phyloP scores from a whole-genome alignment of 2,888 invertebrate species.

The Slavum lentiscoides region DNA sequence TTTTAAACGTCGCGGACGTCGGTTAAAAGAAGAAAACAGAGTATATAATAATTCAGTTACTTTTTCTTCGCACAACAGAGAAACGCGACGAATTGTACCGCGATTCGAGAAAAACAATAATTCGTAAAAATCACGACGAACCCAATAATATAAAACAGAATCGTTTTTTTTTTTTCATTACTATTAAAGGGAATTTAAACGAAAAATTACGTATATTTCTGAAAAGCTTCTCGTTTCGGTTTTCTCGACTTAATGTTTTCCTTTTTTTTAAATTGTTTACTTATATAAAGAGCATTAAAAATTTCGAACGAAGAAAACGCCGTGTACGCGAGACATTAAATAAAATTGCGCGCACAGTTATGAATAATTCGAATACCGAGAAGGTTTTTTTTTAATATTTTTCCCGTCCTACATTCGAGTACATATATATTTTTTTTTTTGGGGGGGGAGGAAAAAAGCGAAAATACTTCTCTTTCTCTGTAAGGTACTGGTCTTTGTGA shows the following conservation, averaged over 20 bases:
- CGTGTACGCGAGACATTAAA: slow-evolving; percentile 6
- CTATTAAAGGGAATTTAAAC: too few species aligned
- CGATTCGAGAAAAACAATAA: too few species aligned
- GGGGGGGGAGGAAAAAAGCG: neutral
- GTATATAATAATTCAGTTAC: too few species aligned
- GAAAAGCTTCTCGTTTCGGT: too few species aligned
- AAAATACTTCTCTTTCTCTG: neutral
- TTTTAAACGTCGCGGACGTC: too few species aligned
- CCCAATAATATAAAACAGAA: too few species aligned
- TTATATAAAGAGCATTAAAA: neutral
- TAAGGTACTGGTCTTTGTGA: slow-evolving; percentile 1
- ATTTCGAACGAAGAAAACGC: neutral
- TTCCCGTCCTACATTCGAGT: neutral
- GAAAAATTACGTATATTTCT: too few species aligned
- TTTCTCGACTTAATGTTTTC: neutral
- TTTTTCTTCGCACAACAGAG: too few species aligned
- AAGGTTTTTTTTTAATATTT: slow-evolving; percentile 26
- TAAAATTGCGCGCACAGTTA: neutral
- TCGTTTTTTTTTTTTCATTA: too few species aligned
- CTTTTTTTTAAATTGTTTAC: neutral
- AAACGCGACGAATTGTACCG: too few species aligned
- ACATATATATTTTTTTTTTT: neutral
- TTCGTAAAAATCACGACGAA: too few species aligned
- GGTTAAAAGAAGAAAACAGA: too few species aligned
- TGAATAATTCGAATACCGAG: slow-evolving; percentile 23